Conservation (phyloP, 2,888 invertebrate genomes). For the Oscheius sp. region DNA sequence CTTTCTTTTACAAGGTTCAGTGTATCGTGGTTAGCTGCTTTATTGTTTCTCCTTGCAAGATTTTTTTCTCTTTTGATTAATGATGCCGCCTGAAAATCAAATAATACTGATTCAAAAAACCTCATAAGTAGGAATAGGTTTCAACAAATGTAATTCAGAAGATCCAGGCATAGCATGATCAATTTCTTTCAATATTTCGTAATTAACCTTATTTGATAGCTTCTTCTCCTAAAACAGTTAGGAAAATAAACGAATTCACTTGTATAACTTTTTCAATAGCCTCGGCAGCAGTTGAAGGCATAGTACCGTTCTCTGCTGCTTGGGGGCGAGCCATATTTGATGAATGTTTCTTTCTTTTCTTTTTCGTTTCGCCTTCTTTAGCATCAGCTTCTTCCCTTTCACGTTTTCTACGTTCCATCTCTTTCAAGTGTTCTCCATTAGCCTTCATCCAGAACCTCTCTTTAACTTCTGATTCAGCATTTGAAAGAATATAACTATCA, state of each 20-base stretch:
- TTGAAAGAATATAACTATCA: slow-evolving; percentile 74
- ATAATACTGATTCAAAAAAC: neutral
- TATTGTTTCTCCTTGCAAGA: neutral
- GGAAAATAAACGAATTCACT: slow-evolving; percentile 33
- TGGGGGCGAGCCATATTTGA: neutral
- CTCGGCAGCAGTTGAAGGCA: slow-evolving; percentile 77
- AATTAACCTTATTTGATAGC: slow-evolving; percentile 95
- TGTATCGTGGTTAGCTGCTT: neutral
- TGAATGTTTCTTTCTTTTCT: slow-evolving; percentile 75
- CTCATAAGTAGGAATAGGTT: neutral
- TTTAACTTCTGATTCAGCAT: slow-evolving; percentile 81
- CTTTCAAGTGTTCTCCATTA: slow-evolving; percentile 86
- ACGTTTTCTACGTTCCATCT: slow-evolving; percentile 78
- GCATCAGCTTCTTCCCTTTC: slow-evolving; percentile 49
- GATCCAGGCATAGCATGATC: slow-evolving; percentile 1
- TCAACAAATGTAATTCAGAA: neutral
- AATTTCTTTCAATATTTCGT: slow-evolving; percentile 36
- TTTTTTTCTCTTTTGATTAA: slow-evolving; percentile 12
- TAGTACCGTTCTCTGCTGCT: neutral
- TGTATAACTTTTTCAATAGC: slow-evolving; percentile 95
- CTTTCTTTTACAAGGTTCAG: slow-evolving; percentile 16
- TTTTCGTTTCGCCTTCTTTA: slow-evolving; percentile 75
- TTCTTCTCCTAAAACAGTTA: slow-evolving; percentile 79
- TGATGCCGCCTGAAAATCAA: neutral
- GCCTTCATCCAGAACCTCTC: slow-evolving; percentile 85